These are phyloP conservation scores for Montipora cactus DNA, from an alignment of 64 coral and sea anemone genomes.

Conservation along the genomic window DNA sequence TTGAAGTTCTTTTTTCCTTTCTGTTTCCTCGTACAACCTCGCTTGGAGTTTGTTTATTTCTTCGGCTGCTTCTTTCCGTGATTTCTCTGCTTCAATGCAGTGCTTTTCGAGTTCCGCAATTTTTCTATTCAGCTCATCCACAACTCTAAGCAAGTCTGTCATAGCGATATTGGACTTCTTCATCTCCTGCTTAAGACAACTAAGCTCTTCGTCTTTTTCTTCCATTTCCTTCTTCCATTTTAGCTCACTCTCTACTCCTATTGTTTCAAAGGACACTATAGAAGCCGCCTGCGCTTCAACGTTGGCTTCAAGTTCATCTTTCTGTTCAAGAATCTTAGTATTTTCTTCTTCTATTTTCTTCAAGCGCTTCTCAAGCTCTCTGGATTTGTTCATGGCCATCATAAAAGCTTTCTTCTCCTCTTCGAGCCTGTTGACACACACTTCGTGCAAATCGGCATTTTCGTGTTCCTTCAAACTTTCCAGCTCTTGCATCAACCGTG, in stretches of 20 bases:
- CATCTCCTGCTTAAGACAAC: constrained; percentile 19
- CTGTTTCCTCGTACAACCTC: background rate
- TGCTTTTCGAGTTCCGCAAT: constrained; percentile 27
- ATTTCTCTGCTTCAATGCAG: background rate
- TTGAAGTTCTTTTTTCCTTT: background rate
- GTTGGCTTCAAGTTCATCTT: background rate
- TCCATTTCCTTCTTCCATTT: constrained; percentile 25
- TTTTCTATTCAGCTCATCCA: constrained; percentile 22
- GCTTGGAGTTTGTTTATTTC: constrained; percentile 14
- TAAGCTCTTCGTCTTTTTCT: constrained; percentile 10
- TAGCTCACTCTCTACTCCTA: constrained; percentile 1
- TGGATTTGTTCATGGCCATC: constrained; percentile 15
- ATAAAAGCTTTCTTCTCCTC: constrained; percentile 37
- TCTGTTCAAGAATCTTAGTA: background rate
- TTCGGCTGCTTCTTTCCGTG: constrained; percentile 28
- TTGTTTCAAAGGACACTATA: background rate
- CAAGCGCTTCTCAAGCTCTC: constrained; percentile 38
- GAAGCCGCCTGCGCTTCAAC: constrained; percentile 12
- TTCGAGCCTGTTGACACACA: constrained; percentile 1
- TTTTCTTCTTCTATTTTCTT: constrained; percentile 21
- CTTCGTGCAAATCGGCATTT: background rate
- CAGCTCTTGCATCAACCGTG: background rate
- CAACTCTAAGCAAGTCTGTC: constrained; percentile 26
- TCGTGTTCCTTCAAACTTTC: constrained; percentile 23
- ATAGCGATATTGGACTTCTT: constrained; percentile 26